Evolutionary conservation across 2,797 vertebrate species (phyloP), one percentile per base, ranked within the genome.

Genomic region (Acrossocheilus wenchowensis): DNA sequence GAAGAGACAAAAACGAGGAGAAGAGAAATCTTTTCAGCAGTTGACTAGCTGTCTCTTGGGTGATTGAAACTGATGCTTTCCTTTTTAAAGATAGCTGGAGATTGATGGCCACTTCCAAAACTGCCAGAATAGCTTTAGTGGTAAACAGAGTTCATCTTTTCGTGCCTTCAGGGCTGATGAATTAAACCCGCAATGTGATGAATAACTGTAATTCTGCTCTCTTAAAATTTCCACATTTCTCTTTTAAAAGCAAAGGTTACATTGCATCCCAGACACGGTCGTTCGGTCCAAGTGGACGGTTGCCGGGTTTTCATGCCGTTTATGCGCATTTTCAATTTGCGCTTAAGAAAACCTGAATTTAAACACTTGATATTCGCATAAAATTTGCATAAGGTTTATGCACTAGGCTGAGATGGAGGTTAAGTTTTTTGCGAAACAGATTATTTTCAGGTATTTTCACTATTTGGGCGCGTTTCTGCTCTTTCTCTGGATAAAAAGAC

Each of bases 81-180:
- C 93, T 94, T 94, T 91, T 91, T 89, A 93, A 93, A 95, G 96
- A 96, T 96, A 96, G 94, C 91, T 87, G 73, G 81, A 95, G 96
- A 96, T 95, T 95, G 94, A 96, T 96, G 94, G 93, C 92, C 94
- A 93, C 93, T 93, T 94, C 92, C 92, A 92, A 92, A 94, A 93
- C 91, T 88, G 93, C 92, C 93, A 91, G 93, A 93, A 94, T 91
- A 92, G 94, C 93, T 92, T 94, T 90, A 92, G 93, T 93, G 92
- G 94, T 95, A 96, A 96, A 96, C 94, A 95, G 94, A 94, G 94
- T 95, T 94, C 93, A 94, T 96, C 95, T 95, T 94, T 94, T 91
- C 92, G 94, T 94, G 93, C 94, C 93, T 95, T 89, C 89, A 89
- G 91, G 86, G 90, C 93, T 94, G 94, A 96, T 95, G 93, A 95